A percentile compares a stretch with the other conserved stretches of the same genome.
These are phyloP conservation scores for Acromyrmex charruanus DNA, from an alignment of 1,140 invertebrate species.

Conservation along the genomic window DNA sequence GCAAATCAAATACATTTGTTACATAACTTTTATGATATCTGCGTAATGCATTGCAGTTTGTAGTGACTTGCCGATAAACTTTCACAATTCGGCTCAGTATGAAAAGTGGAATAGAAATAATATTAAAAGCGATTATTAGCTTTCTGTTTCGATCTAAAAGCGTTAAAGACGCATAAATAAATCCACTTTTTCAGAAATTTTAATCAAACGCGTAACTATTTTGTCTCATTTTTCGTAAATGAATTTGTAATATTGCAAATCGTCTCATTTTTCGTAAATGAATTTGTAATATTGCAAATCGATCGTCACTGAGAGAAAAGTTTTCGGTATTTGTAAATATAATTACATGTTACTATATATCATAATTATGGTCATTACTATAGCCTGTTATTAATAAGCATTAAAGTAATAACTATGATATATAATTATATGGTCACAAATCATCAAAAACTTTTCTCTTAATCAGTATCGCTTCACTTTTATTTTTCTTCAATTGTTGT, in stretches of 20 bases:
- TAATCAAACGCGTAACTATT: not conserved
- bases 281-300: not conserved
- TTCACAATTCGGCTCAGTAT: not conserved
- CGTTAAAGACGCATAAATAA: too few species aligned
- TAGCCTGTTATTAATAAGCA: too few species aligned
- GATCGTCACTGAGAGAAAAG: too few species aligned
- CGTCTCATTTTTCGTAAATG: not conserved
- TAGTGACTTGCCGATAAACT: not conserved
- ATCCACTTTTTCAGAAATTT: not conserved
- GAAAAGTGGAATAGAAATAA: not conserved
- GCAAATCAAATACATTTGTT: constrained; percentile 39
- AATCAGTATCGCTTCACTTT: too few species aligned
- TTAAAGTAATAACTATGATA: too few species aligned
- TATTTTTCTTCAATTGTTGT: too few species aligned
- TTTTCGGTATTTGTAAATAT: too few species aligned
- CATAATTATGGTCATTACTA: too few species aligned
- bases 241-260: not conserved
- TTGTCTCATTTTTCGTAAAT: not conserved
- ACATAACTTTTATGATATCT: constrained; percentile 32
- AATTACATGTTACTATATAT: too few species aligned
- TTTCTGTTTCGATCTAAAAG: not conserved
- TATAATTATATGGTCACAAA: too few species aligned
- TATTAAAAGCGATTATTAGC: not conserved
- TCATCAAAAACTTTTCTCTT: too few species aligned
- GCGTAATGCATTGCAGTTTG: constrained; percentile 1